These are phyloP conservation scores for Manis crassicaudata DNA, from an alignment of 2,797 vertebrate species.

Conservation along the genomic window DNA sequence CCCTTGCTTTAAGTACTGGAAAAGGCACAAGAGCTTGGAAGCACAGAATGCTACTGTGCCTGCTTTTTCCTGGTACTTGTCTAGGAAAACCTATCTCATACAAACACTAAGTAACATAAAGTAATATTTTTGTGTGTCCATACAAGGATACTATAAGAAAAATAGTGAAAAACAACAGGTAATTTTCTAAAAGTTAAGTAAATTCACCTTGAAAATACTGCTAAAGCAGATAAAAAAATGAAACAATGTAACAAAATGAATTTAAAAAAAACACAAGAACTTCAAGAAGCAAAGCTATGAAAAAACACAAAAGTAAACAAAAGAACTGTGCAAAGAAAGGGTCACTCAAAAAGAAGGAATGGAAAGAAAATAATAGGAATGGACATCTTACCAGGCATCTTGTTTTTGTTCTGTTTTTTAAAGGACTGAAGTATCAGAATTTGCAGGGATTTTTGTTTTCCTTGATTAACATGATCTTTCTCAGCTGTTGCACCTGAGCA, in stretches of 20 bases:
- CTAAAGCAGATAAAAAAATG: neutral
- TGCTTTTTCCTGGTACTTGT: neutral
- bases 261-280: neutral
- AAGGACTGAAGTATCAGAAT: neutral
- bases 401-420: neutral
- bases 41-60: neutral
- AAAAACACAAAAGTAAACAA: neutral
- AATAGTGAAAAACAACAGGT: neutral
- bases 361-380: neutral
- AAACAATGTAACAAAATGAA: neutral
- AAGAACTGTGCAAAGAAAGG: neutral
- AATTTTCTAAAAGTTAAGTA: slow-evolving; percentile 8
- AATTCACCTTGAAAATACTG: neutral
- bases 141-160: neutral
- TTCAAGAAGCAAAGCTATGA: slow-evolving; percentile 28
- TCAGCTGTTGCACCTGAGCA: neutral
- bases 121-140: neutral
- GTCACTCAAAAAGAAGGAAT: slow-evolving; percentile 18
- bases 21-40: neutral
- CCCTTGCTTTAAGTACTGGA: neutral
- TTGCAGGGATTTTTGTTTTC: neutral
- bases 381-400: neutral
- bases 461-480: neutral
- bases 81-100: neutral
- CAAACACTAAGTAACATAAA: slow-evolving; percentile 1